Evolutionary conservation across 2,888 invertebrate genomes (phyloP), one percentile per base, ranked within the genome.

Genomic region (Drosophila infuscata): DNA sequence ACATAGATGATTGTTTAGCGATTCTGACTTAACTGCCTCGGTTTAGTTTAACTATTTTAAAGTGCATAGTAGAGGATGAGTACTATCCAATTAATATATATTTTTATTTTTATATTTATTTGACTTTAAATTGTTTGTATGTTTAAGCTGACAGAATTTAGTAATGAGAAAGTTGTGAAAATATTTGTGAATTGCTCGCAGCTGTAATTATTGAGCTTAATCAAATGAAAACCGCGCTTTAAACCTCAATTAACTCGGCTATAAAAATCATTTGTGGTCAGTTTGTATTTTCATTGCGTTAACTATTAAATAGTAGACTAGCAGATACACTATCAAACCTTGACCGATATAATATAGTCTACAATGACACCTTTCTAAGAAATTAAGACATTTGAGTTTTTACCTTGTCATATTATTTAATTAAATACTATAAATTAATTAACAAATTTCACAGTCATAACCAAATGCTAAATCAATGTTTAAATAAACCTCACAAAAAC

Each of bases 231-330:
- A 83, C 87, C 85, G 76, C 87, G 53, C 59, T 63, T 65, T 61
- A 76, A 69, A 79, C 85, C 89, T 86, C 88, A 85, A 85, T 88
- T 86, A 85, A 86, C 88, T 88, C 60, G 60, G 74, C 80, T 78
- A 86, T 86, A 85, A 88, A 85, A 85, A 83, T 88, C 71, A 86
- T 86, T 83, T 85, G 85, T 62, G 85, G 85, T 89, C 73, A 80
- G 77, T 83, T 75, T 33, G 52, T 65, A 67, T 74, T 82, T 81
- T 56, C 70, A 59, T 46, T 60, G 46, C 53, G 49, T 43, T 12
- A 41, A 49, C 9, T 68, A 58, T n/a, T 29, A 41, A 48, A 20
- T 32, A 25, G 33, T 30, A 48, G 63, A 70, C 65, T 30, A 11
- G 15, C 12, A 46, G 5, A 65, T 71, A 46, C 72, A 46, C 74